Percentiles rank a stretch among this genome's conserved stretches.
Conservation (phyloP, 2,797 vertebrate genomes). For the Platyrinchus mystaceus region DNA sequence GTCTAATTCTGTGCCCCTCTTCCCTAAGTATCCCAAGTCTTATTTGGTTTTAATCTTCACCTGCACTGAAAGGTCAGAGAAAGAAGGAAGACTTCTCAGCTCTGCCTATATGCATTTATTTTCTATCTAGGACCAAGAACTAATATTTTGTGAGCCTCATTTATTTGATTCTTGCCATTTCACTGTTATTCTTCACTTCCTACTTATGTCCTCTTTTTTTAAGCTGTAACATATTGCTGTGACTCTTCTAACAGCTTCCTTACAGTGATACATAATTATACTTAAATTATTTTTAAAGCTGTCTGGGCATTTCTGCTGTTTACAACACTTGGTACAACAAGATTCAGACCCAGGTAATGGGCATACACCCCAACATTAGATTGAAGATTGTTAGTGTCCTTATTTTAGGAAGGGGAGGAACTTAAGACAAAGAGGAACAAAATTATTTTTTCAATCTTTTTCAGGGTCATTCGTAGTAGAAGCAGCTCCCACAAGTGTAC, state of each 20-base stretch:
- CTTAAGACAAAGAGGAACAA: background rate
- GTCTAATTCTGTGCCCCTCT: background rate
- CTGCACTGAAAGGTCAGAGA: background rate
- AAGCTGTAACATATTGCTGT: background rate
- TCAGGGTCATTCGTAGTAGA: background rate
- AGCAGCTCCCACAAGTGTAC: background rate
- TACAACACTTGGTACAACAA: background rate
- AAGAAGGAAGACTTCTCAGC: background rate
- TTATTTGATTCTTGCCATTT: constrained; percentile 20
- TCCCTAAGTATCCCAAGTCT: background rate
- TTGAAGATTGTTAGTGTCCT: background rate
- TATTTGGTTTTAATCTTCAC: constrained; percentile 1
- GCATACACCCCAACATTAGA: background rate
- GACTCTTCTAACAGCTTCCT: background rate
- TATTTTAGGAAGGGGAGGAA: rapidly evolving
- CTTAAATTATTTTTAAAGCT: background rate
- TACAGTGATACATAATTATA: background rate
- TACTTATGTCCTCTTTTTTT: background rate
- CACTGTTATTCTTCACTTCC: background rate
- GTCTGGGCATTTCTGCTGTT: background rate
- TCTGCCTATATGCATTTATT: background rate
- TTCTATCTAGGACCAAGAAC: background rate
- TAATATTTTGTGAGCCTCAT: background rate
- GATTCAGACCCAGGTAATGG: background rate
- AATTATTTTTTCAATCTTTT: background rate